Percentiles rank a stretch among this genome's conserved stretches.
Conservation (phyloP, 1,140 invertebrate genomes). For the Cydia pomonella region DNA sequence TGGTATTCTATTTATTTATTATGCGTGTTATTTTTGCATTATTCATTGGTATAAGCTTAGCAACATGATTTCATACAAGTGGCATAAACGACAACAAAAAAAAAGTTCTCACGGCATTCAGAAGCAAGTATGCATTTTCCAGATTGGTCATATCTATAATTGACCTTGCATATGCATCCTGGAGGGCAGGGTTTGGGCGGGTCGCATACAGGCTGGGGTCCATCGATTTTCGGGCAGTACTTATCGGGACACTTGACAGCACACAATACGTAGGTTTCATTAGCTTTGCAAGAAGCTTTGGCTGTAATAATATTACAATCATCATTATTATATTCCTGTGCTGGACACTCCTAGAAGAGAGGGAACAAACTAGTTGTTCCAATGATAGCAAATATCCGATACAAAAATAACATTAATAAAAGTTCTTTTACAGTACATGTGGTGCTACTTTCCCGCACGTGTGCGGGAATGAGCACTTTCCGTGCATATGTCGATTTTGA, state of each 20-base stretch:
- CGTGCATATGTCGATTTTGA: too few relatives aligned
- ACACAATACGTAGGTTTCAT: constrained; percentile 12
- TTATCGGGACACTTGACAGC: not conserved
- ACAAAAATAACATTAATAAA: not conserved
- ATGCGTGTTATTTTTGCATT: too few relatives aligned
- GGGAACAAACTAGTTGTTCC: not conserved
- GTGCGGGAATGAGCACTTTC: too few relatives aligned
- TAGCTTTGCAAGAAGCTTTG: not conserved
- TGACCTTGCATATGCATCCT: constrained; percentile 2
- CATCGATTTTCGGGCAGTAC: not conserved
- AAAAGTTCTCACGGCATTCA: constrained; percentile 11
- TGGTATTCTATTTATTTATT: too few relatives aligned
- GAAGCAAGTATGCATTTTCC: constrained; percentile 19
- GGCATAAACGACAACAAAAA: too few relatives aligned
- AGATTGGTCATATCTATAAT: constrained; percentile 2
- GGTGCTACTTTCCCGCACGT: too few relatives aligned
- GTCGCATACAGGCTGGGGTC: constrained; percentile 14
- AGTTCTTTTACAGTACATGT: too few relatives aligned
- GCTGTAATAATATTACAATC: constrained; percentile 9
- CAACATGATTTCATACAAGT: too few relatives aligned
- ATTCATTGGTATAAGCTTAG: too few relatives aligned
- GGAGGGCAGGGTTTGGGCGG: not conserved
- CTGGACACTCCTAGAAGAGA: not conserved
- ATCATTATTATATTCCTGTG: not conserved
- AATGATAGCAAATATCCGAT: not conserved